A percentile compares a stretch with the other conserved stretches of the same genome.
Conservation (phyloP, 2,888 invertebrate genomes). For the Troilus luridus region DNA sequence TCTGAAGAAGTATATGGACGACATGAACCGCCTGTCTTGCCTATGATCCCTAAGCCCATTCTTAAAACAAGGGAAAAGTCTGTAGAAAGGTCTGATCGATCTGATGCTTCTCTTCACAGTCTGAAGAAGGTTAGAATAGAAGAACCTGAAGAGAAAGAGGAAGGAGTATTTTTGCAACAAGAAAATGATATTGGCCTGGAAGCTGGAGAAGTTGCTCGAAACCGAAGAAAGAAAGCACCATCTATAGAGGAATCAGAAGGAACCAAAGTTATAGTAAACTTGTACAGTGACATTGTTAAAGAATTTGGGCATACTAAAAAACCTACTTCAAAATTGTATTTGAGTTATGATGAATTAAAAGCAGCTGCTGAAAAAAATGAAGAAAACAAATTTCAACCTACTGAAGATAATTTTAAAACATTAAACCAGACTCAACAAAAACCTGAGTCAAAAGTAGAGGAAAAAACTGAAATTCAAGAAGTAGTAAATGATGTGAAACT, state of each 20-base stretch:
- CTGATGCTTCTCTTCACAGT: constrained; percentile 61
- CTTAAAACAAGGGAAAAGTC: constrained; percentile 73
- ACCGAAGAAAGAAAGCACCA: constrained; percentile 68
- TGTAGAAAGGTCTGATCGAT: constrained; percentile 61
- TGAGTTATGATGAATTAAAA: constrained; percentile 77
- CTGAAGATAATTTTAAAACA: constrained; percentile 33
- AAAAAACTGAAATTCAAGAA: constrained; percentile 16
- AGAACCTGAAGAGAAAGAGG: constrained; percentile 64
- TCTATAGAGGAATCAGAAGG: constrained; percentile 72
- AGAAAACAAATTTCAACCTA: constrained; percentile 37
- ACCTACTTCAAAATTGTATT: constrained; percentile 72
- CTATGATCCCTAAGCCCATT: constrained; percentile 84
- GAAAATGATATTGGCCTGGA: constrained; percentile 69
- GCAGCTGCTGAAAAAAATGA: constrained; percentile 72
- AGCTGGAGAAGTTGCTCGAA: constrained; percentile 69
- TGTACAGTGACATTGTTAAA: constrained; percentile 85
- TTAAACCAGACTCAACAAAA: constrained; percentile 18
- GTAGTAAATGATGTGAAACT: neutral
- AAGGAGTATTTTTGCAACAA: constrained; percentile 66
- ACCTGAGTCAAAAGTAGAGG: neutral
- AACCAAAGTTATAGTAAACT: constrained; percentile 80
- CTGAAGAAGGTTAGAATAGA: constrained; percentile 66
- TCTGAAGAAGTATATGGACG: neutral
- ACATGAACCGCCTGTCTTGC: constrained; percentile 57
- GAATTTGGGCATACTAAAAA: constrained; percentile 76